Percentiles rank a stretch among this genome's conserved stretches.
phyloP scores from a whole-genome alignment of 1,140 invertebrate genomes.

The Leguminivora glycinivorella region DNA sequence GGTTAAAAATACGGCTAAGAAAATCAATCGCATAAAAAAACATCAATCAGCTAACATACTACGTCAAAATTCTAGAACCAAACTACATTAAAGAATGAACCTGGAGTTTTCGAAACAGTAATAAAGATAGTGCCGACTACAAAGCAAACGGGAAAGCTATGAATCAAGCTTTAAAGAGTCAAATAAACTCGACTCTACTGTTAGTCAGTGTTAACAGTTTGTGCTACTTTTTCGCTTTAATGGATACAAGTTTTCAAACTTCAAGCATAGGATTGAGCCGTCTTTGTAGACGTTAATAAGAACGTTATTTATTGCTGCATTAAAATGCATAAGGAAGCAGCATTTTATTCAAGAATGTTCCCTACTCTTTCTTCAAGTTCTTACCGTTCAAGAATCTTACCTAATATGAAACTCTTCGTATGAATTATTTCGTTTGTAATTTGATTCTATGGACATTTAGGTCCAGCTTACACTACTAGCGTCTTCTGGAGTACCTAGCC shows the following conservation, averaged over 20 bases:
- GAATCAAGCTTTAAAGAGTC: constrained; percentile 28
- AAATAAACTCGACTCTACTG: constrained; percentile 25
- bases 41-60: too few relatives aligned
- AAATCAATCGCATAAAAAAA: too few relatives aligned
- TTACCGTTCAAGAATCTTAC: too few relatives aligned
- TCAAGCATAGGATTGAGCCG: not conserved
- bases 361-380: too few relatives aligned
- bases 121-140: constrained; percentile 20
- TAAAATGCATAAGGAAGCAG: too few relatives aligned
- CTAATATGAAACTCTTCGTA: too few relatives aligned
- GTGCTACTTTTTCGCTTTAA: constrained; percentile 20
- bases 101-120: constrained; percentile 13
- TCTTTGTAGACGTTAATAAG: constrained; percentile 16
- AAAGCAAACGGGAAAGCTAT: constrained; percentile 17
- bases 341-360: too few relatives aligned
- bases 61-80: not conserved
- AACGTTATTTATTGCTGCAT: not conserved
- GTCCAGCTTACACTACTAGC: too few relatives aligned
- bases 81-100: not conserved
- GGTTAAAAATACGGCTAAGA: too few relatives aligned
- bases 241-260: constrained; percentile 24
- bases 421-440: too few relatives aligned
- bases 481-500: too few relatives aligned
- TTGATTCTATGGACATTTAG: too few relatives aligned
- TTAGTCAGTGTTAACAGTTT: constrained; percentile 27